Evolutionary conservation across 2,888 invertebrate genomes (phyloP), one percentile per base, ranked within the genome.

Genomic region (Caenorhabditis sp.): DNA sequence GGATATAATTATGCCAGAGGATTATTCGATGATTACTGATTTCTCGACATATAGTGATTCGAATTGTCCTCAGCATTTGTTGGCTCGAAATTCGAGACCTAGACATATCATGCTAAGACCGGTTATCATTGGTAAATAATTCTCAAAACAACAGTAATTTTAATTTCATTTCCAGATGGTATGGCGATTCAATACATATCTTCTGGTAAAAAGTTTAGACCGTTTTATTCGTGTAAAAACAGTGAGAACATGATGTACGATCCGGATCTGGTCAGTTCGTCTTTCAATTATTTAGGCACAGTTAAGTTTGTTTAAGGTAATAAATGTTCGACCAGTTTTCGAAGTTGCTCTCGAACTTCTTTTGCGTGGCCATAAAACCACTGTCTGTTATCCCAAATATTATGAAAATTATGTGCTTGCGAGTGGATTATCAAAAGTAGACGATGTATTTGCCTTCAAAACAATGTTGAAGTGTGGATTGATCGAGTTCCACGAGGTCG

Each of bases 101-200:
- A 3, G 12, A 8, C 1, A 23, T 10, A 23, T 17, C n/a, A 17
- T 52, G 25, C 57, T 71, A 7, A 17, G 67, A 4, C 67, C 71
- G 10, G 71, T 61, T 12, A 53, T 71, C 1, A 23, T 71, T 21
- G 70, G 70, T 70, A 53, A 5, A 52, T 36, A 0, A 17, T 1
- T 21, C 14, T 59, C 3, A 7, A 27, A 43, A 57, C n/a, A 26
- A 7, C 10, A 5, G 8, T 57, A 26, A 7, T n/a, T 57, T 1
- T 57, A 57, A 8, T n/a, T 58, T 58, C n/a, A 27, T 59, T 61
- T 70, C 27, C 65, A 70, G 70, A 71, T 21, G 71, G 71, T 17
- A 57, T 71, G 36, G 63, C 71, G 1, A 59, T 71, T 0, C 58
- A 64, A 50, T 52, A 52, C 26, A 56, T 53, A 0, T 53, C 67